phyloP scores from a whole-genome alignment of 1,140 invertebrate species.

The Lineus longissimus region DNA sequence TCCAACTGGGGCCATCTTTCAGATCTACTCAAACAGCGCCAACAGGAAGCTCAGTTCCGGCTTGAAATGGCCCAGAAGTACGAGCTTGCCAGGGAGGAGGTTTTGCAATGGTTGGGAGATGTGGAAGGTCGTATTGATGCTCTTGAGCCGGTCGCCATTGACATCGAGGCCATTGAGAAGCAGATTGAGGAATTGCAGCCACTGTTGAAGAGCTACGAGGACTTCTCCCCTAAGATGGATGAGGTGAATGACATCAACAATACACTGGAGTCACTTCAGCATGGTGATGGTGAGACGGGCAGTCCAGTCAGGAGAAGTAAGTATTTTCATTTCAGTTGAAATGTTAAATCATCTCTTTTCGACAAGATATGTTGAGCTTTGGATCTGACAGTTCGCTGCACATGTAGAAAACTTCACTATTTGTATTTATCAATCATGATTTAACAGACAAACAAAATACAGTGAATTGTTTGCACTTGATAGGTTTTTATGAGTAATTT shows the following conservation, averaged over 20 bases:
- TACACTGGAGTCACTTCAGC: slow-evolving; percentile 75
- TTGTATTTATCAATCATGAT: too few species aligned
- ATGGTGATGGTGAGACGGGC: slow-evolving; percentile 52
- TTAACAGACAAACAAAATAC: too few species aligned
- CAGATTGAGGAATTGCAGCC: slow-evolving; percentile 82
- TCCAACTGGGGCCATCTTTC: slow-evolving; percentile 75
- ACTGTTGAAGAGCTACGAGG: slow-evolving; percentile 82
- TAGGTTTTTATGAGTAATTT: too few species aligned
- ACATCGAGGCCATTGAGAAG: slow-evolving; percentile 75
- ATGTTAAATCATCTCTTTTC: too few species aligned
- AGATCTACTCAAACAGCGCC: slow-evolving; percentile 72
- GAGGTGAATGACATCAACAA: slow-evolving; percentile 87
- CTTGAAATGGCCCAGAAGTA: slow-evolving; percentile 81
- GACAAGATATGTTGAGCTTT: background rate
- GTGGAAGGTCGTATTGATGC: slow-evolving; percentile 70
- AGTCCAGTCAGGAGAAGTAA: slow-evolving; percentile 40
- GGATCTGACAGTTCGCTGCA: too few species aligned
- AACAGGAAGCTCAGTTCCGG: slow-evolving; percentile 73
- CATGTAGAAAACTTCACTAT: too few species aligned
- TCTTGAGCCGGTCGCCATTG: slow-evolving; percentile 78
- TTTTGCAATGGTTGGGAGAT: slow-evolving; percentile 76
- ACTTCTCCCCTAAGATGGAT: slow-evolving; percentile 80
- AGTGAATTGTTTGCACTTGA: too few species aligned
- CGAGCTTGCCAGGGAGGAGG: slow-evolving; percentile 76
- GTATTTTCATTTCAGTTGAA: too few species aligned